These are phyloP conservation scores for Cheilosia urbana DNA, from an alignment of 2,888 invertebrate genomes.

Conservation along the genomic window DNA sequence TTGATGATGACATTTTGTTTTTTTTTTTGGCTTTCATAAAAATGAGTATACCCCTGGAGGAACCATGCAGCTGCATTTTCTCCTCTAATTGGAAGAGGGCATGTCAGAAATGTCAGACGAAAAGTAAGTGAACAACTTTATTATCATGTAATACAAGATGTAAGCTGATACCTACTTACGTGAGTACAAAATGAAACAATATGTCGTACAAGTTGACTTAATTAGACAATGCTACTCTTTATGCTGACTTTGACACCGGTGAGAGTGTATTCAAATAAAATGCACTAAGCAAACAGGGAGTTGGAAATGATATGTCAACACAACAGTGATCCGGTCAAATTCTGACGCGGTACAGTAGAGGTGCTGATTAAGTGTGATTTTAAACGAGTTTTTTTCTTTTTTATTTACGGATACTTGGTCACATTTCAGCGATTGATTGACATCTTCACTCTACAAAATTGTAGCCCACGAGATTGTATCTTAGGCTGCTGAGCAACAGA, in stretches of 20 bases:
- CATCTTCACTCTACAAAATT: too few relatives aligned
- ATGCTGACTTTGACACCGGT: background rate
- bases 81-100: conserved; percentile 54
- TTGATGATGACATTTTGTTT: conserved; percentile 57
- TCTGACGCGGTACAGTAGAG: conserved; percentile 4
- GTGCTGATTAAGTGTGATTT: background rate
- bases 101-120: conserved; percentile 28
- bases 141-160: conserved; percentile 61
- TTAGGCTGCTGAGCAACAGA: too few relatives aligned
- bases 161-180: conserved; percentile 50
- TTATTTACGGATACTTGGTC: too few relatives aligned
- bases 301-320: background rate
- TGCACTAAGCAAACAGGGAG: conserved; percentile 9
- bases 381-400: background rate
- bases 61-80: conserved; percentile 66
- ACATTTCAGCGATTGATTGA: too few relatives aligned
- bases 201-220: conserved; percentile 52
- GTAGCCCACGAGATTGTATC: too few relatives aligned
- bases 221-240: conserved; percentile 47
- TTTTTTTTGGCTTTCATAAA: conserved; percentile 23
- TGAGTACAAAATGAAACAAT: conserved; percentile 50
- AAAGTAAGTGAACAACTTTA: conserved; percentile 55
- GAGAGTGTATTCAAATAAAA: background rate
- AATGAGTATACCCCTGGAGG: conserved; percentile 1
- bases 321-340: background rate